Evolutionary conservation across 2,888 invertebrate genomes (phyloP), one percentile per base, ranked within the genome.

Genomic region (Pherbina coryleti): DNA sequence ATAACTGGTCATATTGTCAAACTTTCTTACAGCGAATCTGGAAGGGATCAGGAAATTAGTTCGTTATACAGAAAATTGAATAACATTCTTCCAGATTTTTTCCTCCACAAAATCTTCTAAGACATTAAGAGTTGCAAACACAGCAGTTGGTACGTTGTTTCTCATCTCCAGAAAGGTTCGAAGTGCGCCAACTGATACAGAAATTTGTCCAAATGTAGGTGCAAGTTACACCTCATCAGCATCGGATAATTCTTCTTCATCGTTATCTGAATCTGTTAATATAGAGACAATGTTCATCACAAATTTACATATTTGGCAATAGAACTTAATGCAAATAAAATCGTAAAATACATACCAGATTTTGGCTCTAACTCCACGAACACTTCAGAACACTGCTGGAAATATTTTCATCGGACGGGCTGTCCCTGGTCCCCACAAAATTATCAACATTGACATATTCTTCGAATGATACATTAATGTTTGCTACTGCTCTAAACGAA

Each of bases 361-460:
- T n/a, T 57, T 55, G 25, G 49, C 64, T 57, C 53, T 37, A 37
- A 44, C 17, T 70, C 76, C 62, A 75, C 37, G 37, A n/a, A 71
- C 51, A 62, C 64, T 76, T 60, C 5, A 55, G 14, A 69, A 60
- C 60, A 73, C 22, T 64, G 67, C 25, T 57, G 67, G 75, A 51
- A 75, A 78, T 75, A 75, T 78, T 71, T 62, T 78, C 78, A 78
- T 78, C 53, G 70, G 78, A 73, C 62, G 71, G 55, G 37, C 25
- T 72, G 44, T 57, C 73, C 71, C 25, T 71, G 76, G 62, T 62
- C 31, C 49, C 37, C 66, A 77, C 37, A 72, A 37, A 67, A 77
- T 67, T 67, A 77, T 66, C 73, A 64, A 78, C 71, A 71, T 71
- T 71, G 71, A 60, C 49, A 31, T 71, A 62, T n/a, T 75, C 37